A percentile compares a stretch with the other conserved stretches of the same genome.
These are phyloP conservation scores for Drosophila trichaetosa DNA, from an alignment of 2,888 invertebrate genomes.

Conservation along the genomic window DNA sequence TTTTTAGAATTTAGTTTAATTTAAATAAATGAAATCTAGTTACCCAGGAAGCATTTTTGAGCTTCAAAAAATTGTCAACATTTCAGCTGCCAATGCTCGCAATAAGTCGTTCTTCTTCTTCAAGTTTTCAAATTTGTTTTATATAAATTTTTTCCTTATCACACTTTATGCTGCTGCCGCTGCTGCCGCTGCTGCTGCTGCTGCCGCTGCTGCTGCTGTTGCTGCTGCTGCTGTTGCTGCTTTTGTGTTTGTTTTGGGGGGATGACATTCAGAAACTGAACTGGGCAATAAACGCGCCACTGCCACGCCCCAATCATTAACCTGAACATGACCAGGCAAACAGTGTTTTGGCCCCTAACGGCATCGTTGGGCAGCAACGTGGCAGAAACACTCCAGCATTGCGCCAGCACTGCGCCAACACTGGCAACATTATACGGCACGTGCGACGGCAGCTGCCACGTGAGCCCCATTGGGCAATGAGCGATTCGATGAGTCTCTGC, in stretches of 20 bases:
- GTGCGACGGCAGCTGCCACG: conserved; percentile 69
- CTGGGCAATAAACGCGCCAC: conserved; percentile 70
- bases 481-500: conserved; percentile 35
- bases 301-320: conserved; percentile 79
- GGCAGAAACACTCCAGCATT: background rate
- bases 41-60: background rate
- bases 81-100: background rate
- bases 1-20: background rate
- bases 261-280: conserved; percentile 60
- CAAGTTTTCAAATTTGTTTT: background rate
- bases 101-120: background rate
- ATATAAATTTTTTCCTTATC: background rate
- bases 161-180: background rate
- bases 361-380: conserved; percentile 40
- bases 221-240: conserved; percentile 6
- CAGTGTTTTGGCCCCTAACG: conserved; percentile 65
- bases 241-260: conserved; percentile 12
- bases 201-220: background rate
- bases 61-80: background rate
- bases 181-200: background rate
- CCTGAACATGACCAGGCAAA: conserved; percentile 74
- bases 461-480: conserved; percentile 51
- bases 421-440: conserved; percentile 70
- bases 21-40: rapidly evolving
- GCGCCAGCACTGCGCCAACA: conserved; percentile 16